phyloP scores from a whole-genome alignment of 2,888 invertebrate species.

The Sclerodermus sp. region DNA sequence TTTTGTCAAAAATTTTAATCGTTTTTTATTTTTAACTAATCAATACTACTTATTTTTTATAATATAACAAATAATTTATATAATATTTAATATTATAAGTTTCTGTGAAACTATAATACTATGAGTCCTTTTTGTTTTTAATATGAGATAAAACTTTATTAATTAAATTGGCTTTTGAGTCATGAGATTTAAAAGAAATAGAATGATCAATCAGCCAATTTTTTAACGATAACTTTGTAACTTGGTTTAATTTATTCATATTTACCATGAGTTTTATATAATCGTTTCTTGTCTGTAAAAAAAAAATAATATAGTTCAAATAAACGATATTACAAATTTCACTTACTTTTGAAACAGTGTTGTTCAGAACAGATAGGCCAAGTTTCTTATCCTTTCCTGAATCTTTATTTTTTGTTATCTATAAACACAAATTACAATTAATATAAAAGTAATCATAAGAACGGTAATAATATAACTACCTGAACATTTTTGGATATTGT shows the following conservation, averaged over 20 bases:
- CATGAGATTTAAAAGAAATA: slow-evolving; percentile 7
- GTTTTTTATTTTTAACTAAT: slow-evolving; percentile 7
- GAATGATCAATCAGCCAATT: slow-evolving; percentile 15
- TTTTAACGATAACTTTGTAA: slow-evolving; percentile 7
- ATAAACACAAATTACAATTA: too few relatives aligned
- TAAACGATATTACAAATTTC: too few relatives aligned
- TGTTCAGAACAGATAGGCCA: too few relatives aligned
- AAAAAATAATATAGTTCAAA: too few relatives aligned
- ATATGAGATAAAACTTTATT: slow-evolving; percentile 13
- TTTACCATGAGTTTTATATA: background rate
- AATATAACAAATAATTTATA: background rate
- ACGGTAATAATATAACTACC: too few relatives aligned
- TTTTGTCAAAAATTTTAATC: background rate
- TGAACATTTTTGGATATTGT: too few relatives aligned
- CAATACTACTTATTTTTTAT: background rate
- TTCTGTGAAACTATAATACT: too few relatives aligned
- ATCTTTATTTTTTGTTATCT: too few relatives aligned
- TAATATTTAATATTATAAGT: background rate
- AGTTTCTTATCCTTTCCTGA: too few relatives aligned
- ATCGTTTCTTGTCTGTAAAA: too few relatives aligned
- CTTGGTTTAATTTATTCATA: slow-evolving; percentile 15
- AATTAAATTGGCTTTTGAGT: slow-evolving; percentile 14
- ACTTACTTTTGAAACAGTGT: too few relatives aligned
- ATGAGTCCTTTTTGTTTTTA: background rate
- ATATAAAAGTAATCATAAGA: too few relatives aligned